These are phyloP conservation scores for Emmelina monodactyla DNA, from an alignment of 2,888 invertebrate genomes.

Conservation along the genomic window DNA sequence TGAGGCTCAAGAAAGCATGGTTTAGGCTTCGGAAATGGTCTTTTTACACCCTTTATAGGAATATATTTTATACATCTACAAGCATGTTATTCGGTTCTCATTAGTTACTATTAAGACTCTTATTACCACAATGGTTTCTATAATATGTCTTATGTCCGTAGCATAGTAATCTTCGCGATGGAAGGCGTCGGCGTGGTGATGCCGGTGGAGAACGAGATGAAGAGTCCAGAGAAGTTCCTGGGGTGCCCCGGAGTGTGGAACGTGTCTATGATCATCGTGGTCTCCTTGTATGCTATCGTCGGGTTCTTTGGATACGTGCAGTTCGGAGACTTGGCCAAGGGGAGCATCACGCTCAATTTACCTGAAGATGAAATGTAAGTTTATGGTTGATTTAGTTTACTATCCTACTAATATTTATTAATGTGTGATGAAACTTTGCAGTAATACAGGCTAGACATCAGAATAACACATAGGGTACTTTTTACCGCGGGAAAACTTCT, in stretches of 20 bases:
- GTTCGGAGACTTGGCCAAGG: constrained; percentile 75
- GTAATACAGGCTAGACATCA: too few relatives aligned
- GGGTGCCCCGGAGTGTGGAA: constrained; percentile 87
- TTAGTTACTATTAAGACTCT: background rate
- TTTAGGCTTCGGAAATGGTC: too few relatives aligned
- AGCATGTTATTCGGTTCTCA: background rate
- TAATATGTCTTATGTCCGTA: constrained; percentile 21
- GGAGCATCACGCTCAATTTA: constrained; percentile 86
- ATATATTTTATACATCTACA: background rate
- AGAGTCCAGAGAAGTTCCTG: constrained; percentile 78
- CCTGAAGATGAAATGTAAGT: constrained; percentile 73
- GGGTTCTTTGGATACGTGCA: constrained; percentile 92
- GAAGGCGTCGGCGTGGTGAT: constrained; percentile 94
- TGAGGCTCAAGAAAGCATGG: too few relatives aligned
- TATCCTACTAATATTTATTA: too few relatives aligned
- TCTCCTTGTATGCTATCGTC: constrained; percentile 77
- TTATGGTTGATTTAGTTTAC: too few relatives aligned
- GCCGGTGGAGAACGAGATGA: constrained; percentile 94
- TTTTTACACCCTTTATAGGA: too few relatives aligned
- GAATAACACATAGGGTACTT: too few relatives aligned
- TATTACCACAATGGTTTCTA: too few relatives aligned
- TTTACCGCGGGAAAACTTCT: too few relatives aligned
- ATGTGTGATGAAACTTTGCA: too few relatives aligned
- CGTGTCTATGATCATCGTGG: constrained; percentile 82
- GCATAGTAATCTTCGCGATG: constrained; percentile 96